Conservation (phyloP, 2,888 invertebrate species). For the Apamea sordens region DNA sequence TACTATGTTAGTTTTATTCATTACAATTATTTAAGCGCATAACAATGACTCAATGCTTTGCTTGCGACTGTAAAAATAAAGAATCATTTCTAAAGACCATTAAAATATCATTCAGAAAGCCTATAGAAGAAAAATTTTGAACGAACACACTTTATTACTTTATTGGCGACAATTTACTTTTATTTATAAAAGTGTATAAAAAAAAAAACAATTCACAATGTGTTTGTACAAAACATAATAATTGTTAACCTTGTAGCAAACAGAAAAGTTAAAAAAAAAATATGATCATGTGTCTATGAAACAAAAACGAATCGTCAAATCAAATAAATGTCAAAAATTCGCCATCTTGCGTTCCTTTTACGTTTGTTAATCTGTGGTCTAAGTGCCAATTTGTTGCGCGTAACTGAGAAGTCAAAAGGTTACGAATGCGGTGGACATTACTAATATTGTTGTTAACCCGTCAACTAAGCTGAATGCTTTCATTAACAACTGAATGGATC, state of each 20-base stretch:
- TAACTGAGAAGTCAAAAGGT: constrained; percentile 28
- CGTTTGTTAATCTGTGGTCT: not conserved
- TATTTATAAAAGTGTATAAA: too few species aligned
- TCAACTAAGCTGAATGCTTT: constrained; percentile 46
- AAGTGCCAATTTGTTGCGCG: constrained; percentile 39
- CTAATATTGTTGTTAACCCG: constrained; percentile 35
- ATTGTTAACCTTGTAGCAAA: too few species aligned
- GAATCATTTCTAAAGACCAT: not conserved
- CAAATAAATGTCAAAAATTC: not conserved
- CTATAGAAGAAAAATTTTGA: too few species aligned
- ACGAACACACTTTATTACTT: too few species aligned
- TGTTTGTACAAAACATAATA: too few species aligned
- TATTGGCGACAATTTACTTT: too few species aligned
- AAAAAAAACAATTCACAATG: too few species aligned
- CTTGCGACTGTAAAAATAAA: not conserved
- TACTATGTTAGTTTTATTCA: not conserved
- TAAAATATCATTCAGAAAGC: not conserved
- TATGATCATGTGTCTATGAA: too few species aligned
- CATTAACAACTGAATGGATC: constrained; percentile 43
- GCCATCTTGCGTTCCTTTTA: constrained; percentile 13
- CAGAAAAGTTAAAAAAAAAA: too few species aligned
- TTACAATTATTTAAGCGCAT: not conserved
- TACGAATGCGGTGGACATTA: constrained; percentile 44
- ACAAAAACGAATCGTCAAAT: not conserved
- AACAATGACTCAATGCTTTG: not conserved